phyloP scores from a whole-genome alignment of 1,140 invertebrate species.

The Drosophila pallidifrons region DNA sequence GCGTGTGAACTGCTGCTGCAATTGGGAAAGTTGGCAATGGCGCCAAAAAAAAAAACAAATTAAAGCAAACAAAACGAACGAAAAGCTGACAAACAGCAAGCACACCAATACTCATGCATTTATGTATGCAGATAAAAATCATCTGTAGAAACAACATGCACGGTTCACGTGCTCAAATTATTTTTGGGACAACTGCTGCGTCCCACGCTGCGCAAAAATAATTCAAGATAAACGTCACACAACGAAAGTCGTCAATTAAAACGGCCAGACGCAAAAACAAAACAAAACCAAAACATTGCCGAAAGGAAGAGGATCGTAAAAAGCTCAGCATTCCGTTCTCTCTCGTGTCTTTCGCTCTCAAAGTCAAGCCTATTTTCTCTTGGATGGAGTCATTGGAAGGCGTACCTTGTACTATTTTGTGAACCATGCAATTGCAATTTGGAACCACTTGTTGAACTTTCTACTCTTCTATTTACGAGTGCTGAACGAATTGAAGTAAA shows the following conservation, averaged over 20 bases:
- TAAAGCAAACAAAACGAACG: slow-evolving; percentile 27
- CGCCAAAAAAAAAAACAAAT: slow-evolving; percentile 65
- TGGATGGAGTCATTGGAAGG: not conserved
- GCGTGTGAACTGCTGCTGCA: slow-evolving; percentile 32
- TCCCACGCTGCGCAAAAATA: slow-evolving; percentile 53
- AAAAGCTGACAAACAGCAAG: slow-evolving; percentile 52
- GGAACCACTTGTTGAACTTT: slow-evolving; percentile 1
- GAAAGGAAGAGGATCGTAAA: slow-evolving; percentile 5
- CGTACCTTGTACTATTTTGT: not conserved
- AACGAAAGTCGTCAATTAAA: slow-evolving; percentile 34
- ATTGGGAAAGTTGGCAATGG: slow-evolving; percentile 60
- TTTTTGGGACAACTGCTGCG: slow-evolving; percentile 42
- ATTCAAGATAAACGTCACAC: slow-evolving; percentile 54
- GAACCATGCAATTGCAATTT: not conserved
- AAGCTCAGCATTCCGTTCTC: slow-evolving; percentile 5
- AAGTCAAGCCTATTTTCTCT: not conserved
- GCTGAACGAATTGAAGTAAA: not conserved
- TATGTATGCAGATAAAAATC: slow-evolving; percentile 14
- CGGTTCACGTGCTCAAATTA: slow-evolving; percentile 63
- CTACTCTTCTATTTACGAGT: not conserved
- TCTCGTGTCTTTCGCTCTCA: slow-evolving; percentile 8
- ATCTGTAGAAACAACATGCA: slow-evolving; percentile 51
- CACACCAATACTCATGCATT: not conserved
- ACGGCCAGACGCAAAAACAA: slow-evolving; percentile 26
- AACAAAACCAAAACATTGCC: slow-evolving; percentile 37